These are phyloP conservation scores for chimpanzee (Pan troglodytes) DNA, from an alignment of 2,113 vertebrate species.

Conservation along the genomic window DNA sequence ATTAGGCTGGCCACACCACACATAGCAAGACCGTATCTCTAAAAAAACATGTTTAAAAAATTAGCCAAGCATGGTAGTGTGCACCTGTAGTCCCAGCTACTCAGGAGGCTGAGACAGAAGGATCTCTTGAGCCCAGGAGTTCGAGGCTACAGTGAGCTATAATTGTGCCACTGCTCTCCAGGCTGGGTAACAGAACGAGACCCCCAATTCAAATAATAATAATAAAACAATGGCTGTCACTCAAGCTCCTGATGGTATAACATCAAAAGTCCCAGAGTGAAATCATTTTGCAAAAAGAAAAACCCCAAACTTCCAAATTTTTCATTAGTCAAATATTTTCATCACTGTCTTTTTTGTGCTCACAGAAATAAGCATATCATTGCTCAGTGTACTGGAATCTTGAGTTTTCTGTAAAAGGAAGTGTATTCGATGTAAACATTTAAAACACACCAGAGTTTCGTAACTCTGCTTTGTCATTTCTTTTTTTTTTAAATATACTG, in stretches of 20 bases:
- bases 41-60: no score
- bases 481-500: not conserved
- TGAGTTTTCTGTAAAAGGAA: not conserved
- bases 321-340: not conserved
- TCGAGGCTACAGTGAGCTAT: no score
- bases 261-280: not conserved
- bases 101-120: no score
- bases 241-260: not conserved
- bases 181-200: no score
- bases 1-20: no score
- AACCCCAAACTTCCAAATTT: not conserved
- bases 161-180: no score
- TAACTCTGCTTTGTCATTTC: constrained; percentile 28
- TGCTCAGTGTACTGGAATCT: not conserved
- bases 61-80: no score
- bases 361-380: not conserved
- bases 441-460: not conserved
- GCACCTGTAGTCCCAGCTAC: no score
- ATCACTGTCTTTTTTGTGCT: not conserved
- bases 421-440: not conserved
- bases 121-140: no score
- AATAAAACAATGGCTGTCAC: not conserved
- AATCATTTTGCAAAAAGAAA: not conserved
- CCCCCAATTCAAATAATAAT: no score
- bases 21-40: no score